Evolutionary conservation across 2,888 invertebrate species (phyloP).

Genomic region (Tetanocera ferruginea): DNA sequence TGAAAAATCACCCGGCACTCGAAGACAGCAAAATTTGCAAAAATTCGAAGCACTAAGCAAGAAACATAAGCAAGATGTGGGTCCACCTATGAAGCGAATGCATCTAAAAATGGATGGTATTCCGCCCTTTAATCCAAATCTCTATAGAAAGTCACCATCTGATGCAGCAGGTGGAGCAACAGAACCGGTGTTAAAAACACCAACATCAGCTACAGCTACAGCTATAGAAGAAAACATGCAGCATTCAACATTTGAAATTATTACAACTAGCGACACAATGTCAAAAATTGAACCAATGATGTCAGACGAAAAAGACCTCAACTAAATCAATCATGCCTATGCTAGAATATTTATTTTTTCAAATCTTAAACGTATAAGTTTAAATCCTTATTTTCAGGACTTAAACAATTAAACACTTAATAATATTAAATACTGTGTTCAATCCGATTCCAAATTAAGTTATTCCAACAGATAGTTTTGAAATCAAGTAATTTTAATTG

Average conservation of each 20-base stretch:
- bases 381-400: no score
- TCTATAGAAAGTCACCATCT: constrained; percentile 73
- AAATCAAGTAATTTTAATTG: no score
- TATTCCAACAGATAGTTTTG: no score
- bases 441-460: no score
- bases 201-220: constrained; percentile 70
- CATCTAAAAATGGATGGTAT: constrained; percentile 69
- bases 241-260: constrained; percentile 51
- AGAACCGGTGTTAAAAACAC: constrained; percentile 61
- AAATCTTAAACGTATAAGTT: neutral
- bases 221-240: constrained; percentile 57
- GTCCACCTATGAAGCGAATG: constrained; percentile 68
- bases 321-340: constrained; percentile 35
- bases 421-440: no score
- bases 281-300: constrained; percentile 54
- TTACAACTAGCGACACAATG: constrained; percentile 44
- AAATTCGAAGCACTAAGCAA: constrained; percentile 67
- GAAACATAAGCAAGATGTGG: constrained; percentile 67
- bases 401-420: no score
- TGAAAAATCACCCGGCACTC: constrained; percentile 65
- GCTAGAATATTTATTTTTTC: neutral
- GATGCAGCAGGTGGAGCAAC: constrained; percentile 54
- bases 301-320: constrained; percentile 53
- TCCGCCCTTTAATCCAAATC: constrained; percentile 71
- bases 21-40: constrained; percentile 67